Percentiles rank a stretch among this genome's conserved stretches.
These are phyloP conservation scores for Prolemur simus DNA, from an alignment of 2,113 vertebrate species.

Conservation along the genomic window DNA sequence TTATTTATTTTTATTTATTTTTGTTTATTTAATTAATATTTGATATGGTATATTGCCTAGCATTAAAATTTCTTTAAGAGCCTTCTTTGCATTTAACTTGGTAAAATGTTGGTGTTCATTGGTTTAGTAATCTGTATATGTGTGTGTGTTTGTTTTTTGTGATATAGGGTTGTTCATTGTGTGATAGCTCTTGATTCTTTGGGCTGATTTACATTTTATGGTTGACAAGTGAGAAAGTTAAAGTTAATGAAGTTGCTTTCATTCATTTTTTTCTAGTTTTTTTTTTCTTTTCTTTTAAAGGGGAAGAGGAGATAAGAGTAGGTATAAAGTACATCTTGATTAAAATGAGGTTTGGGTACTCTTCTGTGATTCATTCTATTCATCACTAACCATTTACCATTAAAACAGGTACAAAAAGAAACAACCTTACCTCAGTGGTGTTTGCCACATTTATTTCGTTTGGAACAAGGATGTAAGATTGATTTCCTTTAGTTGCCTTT, in stretches of 20 bases:
- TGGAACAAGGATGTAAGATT: background rate
- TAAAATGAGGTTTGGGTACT: background rate
- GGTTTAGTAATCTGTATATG: background rate
- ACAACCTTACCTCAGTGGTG: background rate
- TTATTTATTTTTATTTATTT: slow-evolving; percentile 85
- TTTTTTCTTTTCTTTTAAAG: background rate
- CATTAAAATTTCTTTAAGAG: slow-evolving; percentile 55
- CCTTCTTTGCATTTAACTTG: slow-evolving; percentile 67
- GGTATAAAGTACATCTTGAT: background rate
- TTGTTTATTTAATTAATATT: slow-evolving; percentile 78
- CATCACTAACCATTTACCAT: slow-evolving; percentile 51
- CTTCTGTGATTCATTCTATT: background rate
- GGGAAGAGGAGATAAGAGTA: background rate
- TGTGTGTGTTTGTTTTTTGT: background rate
- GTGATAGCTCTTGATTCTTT: background rate
- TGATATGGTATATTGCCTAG: slow-evolving; percentile 59
- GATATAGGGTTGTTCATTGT: background rate
- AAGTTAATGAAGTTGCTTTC: background rate
- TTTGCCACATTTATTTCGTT: slow-evolving; percentile 14
- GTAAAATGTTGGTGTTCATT: background rate
- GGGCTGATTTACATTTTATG: background rate
- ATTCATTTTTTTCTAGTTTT: background rate
- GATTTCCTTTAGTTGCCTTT: background rate
- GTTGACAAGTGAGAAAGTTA: background rate
- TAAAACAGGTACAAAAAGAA: slow-evolving; percentile 64